Evolutionary conservation across 64 coral and sea anemone species (phyloP).

Genomic region (Stichodactyla mertensii): DNA sequence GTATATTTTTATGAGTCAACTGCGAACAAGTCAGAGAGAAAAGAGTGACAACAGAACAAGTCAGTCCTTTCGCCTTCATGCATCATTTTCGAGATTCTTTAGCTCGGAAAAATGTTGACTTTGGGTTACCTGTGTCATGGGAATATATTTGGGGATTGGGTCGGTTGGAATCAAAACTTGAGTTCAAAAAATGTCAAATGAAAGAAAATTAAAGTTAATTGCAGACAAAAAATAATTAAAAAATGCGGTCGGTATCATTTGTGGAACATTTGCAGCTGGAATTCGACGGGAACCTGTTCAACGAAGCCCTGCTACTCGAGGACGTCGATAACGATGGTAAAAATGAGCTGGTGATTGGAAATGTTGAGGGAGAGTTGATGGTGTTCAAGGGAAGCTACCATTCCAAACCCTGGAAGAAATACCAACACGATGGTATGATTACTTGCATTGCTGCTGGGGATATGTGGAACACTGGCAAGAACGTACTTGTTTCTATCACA

Average conservation of each 20-base stretch:
- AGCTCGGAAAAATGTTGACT: not conserved
- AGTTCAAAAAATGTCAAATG: not conserved
- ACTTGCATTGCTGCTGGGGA: conserved; percentile 87
- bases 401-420: conserved; percentile 61
- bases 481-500: conserved; percentile 74
- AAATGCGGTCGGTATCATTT: conserved; percentile 81
- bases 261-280: conserved; percentile 85
- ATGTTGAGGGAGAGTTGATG: conserved; percentile 78
- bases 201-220: not conserved
- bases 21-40: too few relatives aligned
- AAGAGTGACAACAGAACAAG: too few relatives aligned
- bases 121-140: not conserved
- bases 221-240: conserved; percentile 5
- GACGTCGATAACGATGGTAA: conserved; percentile 91
- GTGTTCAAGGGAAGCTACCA: conserved; percentile 70
- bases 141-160: not conserved
- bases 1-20: too few relatives aligned
- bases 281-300: conserved; percentile 69
- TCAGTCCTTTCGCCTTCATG: too few relatives aligned
- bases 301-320: conserved; percentile 59
- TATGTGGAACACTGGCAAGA: conserved; percentile 62
- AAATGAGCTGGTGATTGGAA: conserved; percentile 66
- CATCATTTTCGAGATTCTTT: too few relatives aligned
- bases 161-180: not conserved
- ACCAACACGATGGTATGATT: conserved; percentile 71